Conservation (phyloP, 2,113 vertebrate genomes). For the Ariopsis seemanni region DNA sequence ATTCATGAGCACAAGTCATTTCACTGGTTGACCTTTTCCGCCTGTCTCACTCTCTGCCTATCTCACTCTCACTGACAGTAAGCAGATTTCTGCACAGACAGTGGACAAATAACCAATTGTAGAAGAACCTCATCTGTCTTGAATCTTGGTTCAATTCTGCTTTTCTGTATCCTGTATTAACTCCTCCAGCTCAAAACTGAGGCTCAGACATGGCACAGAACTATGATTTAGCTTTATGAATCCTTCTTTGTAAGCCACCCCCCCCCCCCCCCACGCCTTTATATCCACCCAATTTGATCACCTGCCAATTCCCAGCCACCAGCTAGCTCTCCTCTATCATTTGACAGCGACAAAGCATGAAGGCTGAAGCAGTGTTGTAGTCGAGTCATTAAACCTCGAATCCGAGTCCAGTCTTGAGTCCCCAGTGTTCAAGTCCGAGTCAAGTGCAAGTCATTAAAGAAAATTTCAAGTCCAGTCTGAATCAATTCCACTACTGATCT, state of each 20-base stretch:
- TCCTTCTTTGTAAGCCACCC: constrained; percentile 2
- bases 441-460: too few species aligned
- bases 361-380: too few species aligned
- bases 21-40: constrained; percentile 32
- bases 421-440: too few species aligned
- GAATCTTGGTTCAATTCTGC: constrained; percentile 35
- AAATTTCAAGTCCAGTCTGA: too few species aligned
- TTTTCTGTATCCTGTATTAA: constrained; percentile 18
- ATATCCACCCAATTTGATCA: background rate
- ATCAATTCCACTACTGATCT: too few species aligned
- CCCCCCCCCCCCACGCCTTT: background rate
- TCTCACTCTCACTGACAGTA: constrained; percentile 19
- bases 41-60: constrained; percentile 22
- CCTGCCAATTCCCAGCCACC: background rate
- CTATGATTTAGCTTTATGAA: constrained; percentile 1
- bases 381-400: too few species aligned
- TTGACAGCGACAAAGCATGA: background rate
- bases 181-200: constrained; percentile 2
- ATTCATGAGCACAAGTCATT: constrained; percentile 33
- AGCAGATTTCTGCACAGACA: constrained; percentile 24
- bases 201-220: constrained; percentile 13
- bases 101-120: constrained; percentile 44
- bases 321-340: background rate
- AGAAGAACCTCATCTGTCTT: constrained; percentile 34
- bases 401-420: too few species aligned